These are phyloP conservation scores for Cirrhinus molitorella DNA, from an alignment of 2,797 vertebrate species.

Conservation along the genomic window DNA sequence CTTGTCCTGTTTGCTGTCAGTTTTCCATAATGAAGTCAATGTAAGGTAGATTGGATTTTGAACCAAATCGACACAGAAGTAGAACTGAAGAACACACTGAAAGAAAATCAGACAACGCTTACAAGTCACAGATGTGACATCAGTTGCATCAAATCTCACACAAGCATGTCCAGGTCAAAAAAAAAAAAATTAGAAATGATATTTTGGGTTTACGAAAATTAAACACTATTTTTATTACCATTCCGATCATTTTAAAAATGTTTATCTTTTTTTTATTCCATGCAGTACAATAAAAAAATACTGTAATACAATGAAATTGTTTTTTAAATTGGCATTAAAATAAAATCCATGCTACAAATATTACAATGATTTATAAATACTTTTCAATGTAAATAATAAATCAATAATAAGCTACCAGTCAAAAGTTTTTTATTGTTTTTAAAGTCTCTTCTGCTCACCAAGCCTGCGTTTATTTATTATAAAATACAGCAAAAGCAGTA, in stretches of 20 bases:
- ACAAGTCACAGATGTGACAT: neutral
- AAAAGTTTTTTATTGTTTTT: too few species aligned
- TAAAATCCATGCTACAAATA: neutral
- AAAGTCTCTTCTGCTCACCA: too few species aligned
- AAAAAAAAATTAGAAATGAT: neutral
- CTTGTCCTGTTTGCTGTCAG: neutral
- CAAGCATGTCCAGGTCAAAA: neutral
- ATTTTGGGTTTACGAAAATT: neutral
- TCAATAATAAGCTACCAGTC: neutral
- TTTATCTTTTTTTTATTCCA: neutral
- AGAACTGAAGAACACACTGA: neutral
- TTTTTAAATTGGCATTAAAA: neutral
- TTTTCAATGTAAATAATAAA: neutral
- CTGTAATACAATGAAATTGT: neutral
- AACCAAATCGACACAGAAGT: neutral
- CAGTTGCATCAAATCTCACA: neutral
- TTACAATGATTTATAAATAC: neutral
- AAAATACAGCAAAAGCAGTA: too few species aligned
- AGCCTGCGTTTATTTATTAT: too few species aligned
- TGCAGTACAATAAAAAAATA: too few species aligned
- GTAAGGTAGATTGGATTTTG: neutral
- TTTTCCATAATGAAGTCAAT: slow-evolving; percentile 11
- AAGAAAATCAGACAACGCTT: neutral
- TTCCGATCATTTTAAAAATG: neutral
- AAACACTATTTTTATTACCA: neutral